Conservation (phyloP, 2,797 vertebrate species). For the Artibeus lituratus region DNA sequence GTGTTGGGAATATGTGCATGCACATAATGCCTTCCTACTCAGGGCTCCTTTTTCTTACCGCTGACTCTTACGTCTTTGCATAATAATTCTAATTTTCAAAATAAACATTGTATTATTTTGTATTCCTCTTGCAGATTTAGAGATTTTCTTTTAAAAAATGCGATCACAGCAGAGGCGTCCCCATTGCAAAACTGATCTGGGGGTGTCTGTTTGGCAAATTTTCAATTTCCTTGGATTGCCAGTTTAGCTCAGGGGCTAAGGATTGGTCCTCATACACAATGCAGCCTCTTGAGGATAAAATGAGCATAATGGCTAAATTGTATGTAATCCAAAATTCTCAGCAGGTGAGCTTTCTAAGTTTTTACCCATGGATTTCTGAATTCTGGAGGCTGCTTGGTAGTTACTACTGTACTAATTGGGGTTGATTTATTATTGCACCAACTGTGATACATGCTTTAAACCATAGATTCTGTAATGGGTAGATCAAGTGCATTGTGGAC, state of each 20-base stretch:
- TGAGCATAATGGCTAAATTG: background rate
- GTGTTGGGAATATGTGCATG: rapidly evolving
- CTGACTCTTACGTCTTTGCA: background rate
- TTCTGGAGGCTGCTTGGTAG: background rate
- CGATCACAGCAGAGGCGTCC: background rate
- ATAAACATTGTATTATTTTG: background rate
- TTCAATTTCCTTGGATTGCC: background rate
- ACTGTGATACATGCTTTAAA: background rate
- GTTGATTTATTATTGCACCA: constrained; percentile 19
- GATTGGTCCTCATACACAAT: background rate
- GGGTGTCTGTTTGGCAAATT: background rate
- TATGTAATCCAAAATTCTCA: constrained; percentile 15
- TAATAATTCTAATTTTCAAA: background rate
- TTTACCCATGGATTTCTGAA: background rate
- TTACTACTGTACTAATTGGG: constrained; percentile 14
- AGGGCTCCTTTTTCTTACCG: background rate
- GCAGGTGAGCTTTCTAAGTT: constrained; percentile 25
- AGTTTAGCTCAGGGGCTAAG: background rate
- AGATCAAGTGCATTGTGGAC: background rate
- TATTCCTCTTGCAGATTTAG: background rate
- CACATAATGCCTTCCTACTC: background rate
- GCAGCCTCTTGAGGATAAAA: constrained; percentile 17
- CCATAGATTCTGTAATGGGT: background rate
- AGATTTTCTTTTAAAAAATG: background rate
- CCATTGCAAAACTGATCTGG: background rate